Conservation (phyloP, 2,888 invertebrate genomes). For the Papilio demoleus region DNA sequence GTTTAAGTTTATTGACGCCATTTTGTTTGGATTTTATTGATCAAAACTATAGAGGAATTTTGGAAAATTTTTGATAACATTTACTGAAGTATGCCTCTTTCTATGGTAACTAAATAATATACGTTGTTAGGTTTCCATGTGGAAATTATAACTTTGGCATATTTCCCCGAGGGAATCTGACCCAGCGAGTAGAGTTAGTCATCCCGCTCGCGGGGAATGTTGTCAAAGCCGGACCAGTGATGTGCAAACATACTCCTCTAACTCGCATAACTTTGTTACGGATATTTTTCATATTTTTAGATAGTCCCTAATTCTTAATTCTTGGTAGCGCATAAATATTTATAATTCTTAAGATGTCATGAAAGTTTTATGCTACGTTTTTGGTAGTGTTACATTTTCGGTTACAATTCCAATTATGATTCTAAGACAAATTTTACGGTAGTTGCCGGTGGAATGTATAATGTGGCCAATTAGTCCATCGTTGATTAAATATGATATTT, state of each 20-base stretch:
- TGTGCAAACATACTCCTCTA: constrained; percentile 51
- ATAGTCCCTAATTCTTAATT: background rate
- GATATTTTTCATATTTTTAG: constrained; percentile 20
- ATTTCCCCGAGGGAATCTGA: constrained; percentile 61
- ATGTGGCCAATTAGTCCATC: too few relatives aligned
- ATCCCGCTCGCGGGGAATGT: constrained; percentile 63
- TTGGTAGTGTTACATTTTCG: background rate
- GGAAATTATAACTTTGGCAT: constrained; percentile 65
- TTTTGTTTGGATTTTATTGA: too few relatives aligned
- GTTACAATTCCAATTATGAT: too few relatives aligned
- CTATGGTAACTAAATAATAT: constrained; percentile 62
- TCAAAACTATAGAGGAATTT: too few relatives aligned
- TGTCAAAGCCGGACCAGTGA: constrained; percentile 61
- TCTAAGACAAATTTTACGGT: too few relatives aligned
- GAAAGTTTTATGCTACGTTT: background rate
- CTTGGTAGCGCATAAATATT: background rate
- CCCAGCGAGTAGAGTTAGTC: constrained; percentile 58
- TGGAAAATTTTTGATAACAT: too few relatives aligned
- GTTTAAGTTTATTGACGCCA: too few relatives aligned
- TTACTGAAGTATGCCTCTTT: background rate
- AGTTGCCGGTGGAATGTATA: too few relatives aligned
- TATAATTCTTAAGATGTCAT: background rate
- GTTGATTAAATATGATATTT: too few relatives aligned
- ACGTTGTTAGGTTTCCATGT: constrained; percentile 53
- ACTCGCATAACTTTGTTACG: constrained; percentile 38